Evolutionary conservation across 37 sponge, comb jelly and placozoan species (phyloP).

Genomic region (Spongilla lacustris): DNA sequence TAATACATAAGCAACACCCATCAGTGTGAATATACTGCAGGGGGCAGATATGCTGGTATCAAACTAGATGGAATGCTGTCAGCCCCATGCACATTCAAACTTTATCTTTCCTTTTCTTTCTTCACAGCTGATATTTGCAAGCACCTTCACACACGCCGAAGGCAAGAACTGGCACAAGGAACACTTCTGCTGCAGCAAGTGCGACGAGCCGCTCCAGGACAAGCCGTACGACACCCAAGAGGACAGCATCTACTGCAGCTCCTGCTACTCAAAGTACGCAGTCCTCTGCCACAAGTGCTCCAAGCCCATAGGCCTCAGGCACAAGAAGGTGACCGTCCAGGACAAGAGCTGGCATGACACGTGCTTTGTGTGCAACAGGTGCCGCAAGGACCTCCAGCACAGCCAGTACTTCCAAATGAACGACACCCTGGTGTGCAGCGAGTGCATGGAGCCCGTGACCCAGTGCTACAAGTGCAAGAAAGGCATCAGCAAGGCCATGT

Average conservation of each 20-base stretch:
- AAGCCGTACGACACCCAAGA: constrained; percentile 42
- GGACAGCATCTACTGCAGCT: constrained; percentile 54
- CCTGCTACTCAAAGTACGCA: constrained; percentile 66
- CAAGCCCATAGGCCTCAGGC: constrained; percentile 36
- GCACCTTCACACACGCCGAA: constrained; percentile 73
- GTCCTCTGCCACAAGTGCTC: constrained; percentile 62
- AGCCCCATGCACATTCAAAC: neutral
- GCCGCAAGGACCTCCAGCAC: constrained; percentile 38
- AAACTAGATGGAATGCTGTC: too few species aligned
- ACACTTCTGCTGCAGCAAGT: constrained; percentile 85
- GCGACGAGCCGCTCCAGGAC: constrained; percentile 73
- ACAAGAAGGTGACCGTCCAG: constrained; percentile 32
- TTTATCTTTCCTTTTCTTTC: neutral
- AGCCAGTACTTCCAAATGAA: constrained; percentile 28
- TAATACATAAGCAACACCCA: too few species aligned
- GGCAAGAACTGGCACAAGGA: constrained; percentile 80
- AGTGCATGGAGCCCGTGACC: constrained; percentile 56
- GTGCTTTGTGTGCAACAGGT: constrained; percentile 73
- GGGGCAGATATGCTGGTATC: too few species aligned
- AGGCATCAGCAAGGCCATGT: constrained; percentile 43
- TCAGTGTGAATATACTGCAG: neutral
- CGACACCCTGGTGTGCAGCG: constrained; percentile 57
- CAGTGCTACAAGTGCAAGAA: constrained; percentile 62
- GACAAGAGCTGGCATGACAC: constrained; percentile 40
- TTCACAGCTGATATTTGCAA: constrained; percentile 78